Percentiles rank a stretch among this genome's conserved stretches.
These are phyloP conservation scores for Corvus moneduloides DNA, from an alignment of 2,113 vertebrate genomes.

Conservation along the genomic window DNA sequence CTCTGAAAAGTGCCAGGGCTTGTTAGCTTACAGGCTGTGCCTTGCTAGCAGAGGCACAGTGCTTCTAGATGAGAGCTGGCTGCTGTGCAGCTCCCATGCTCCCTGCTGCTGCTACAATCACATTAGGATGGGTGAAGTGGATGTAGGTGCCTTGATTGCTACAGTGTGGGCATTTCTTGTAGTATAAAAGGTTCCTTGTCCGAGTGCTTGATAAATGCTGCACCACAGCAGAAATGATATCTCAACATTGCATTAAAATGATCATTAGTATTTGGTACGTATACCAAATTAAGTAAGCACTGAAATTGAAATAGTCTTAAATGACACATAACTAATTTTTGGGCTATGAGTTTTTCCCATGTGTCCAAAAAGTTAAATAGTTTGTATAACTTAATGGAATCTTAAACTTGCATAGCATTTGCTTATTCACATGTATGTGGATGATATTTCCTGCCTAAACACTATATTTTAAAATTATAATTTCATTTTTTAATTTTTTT, in stretches of 20 bases:
- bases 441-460: neutral
- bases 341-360: neutral
- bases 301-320: neutral
- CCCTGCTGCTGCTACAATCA: neutral
- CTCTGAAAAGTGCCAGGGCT: neutral
- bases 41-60: neutral
- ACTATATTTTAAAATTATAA: neutral
- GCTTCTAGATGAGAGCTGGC: neutral
- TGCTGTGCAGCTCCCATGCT: neutral
- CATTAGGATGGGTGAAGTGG: neutral
- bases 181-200: neutral
- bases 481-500: rapidly evolving
- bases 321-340: neutral
- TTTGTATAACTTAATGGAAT: neutral
- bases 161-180: neutral
- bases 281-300: neutral
- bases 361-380: neutral
- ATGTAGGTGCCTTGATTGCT: neutral
- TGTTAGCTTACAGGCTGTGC: neutral
- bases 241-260: neutral
- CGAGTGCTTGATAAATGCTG: neutral
- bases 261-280: neutral
- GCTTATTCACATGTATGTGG: neutral
- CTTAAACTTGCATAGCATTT: neutral
- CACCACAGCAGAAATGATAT: neutral